phyloP scores from a whole-genome alignment of 1,140 invertebrate genomes.

The Spodoptera litura region DNA sequence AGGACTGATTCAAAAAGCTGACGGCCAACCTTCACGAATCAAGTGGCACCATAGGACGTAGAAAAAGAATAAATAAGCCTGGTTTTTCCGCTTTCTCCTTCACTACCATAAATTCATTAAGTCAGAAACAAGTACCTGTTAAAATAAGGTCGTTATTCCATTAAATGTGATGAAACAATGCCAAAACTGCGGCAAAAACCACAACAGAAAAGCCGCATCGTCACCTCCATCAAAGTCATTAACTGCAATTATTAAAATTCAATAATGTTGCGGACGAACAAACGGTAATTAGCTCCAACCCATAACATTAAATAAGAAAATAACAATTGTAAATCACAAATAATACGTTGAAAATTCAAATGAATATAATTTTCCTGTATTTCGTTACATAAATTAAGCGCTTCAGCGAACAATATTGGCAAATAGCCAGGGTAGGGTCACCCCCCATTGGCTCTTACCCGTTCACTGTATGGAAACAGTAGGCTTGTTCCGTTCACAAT shows the following conservation, averaged over 20 bases:
- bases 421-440: conserved; percentile 24
- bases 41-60: too few species aligned
- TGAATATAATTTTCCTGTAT: conserved; percentile 38
- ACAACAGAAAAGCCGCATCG: not conserved
- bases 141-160: too few species aligned
- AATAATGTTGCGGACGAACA: conserved; percentile 3
- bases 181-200: not conserved
- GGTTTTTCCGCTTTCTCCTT: too few species aligned
- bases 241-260: conserved; percentile 3
- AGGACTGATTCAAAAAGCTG: too few species aligned
- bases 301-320: conserved; percentile 36
- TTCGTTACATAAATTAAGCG: conserved; percentile 43
- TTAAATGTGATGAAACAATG: too few species aligned
- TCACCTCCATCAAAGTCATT: conserved; percentile 5
- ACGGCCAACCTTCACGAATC: too few species aligned
- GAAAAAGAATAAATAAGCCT: too few species aligned
- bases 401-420: conserved; percentile 34
- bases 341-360: conserved; percentile 32
- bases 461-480: too few species aligned
- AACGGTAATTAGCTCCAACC: conserved; percentile 28
- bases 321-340: conserved; percentile 32
- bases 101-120: too few species aligned
- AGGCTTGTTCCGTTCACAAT: too few species aligned
- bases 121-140: too few species aligned
- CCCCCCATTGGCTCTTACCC: conserved; percentile 17